Conservation (phyloP, 2,888 invertebrate genomes). For the Tenodera sinensis region DNA sequence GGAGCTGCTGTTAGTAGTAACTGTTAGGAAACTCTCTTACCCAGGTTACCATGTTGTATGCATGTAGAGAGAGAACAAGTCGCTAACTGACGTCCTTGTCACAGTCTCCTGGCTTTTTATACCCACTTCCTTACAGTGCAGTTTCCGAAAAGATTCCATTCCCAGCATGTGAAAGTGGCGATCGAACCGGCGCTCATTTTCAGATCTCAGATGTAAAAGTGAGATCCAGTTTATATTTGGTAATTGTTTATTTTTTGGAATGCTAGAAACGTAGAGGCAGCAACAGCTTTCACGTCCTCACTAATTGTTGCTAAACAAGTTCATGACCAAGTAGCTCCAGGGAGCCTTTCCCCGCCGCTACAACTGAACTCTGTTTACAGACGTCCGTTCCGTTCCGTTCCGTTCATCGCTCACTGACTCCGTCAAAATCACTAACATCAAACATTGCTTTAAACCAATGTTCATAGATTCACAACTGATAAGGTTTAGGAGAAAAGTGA, state of each 20-base stretch:
- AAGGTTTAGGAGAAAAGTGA: too few species aligned
- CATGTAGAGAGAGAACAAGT: neutral
- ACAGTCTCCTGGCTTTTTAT: neutral
- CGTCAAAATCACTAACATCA: too few species aligned
- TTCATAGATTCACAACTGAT: too few species aligned
- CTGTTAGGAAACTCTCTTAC: neutral
- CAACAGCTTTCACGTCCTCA: neutral
- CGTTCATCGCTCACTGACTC: too few species aligned
- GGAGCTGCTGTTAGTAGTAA: too few species aligned
- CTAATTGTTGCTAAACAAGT: neutral
- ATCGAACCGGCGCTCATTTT: neutral
- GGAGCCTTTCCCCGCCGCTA: neutral
- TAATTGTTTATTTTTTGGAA: neutral
- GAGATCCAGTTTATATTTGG: neutral
- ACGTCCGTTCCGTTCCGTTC: too few species aligned
- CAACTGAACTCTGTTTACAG: neutral
- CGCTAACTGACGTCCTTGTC: neutral
- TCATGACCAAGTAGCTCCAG: neutral
- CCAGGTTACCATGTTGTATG: neutral
- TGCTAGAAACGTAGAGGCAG: neutral
- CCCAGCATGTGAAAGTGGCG: neutral
- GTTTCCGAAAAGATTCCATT: neutral
- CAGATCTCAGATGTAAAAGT: neutral
- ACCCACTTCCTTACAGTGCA: neutral
- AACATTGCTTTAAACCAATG: too few species aligned